A percentile compares a stretch with the other conserved stretches of the same genome.
phyloP scores from a whole-genome alignment of 1,140 invertebrate species.

The Apolygus lucorum region DNA sequence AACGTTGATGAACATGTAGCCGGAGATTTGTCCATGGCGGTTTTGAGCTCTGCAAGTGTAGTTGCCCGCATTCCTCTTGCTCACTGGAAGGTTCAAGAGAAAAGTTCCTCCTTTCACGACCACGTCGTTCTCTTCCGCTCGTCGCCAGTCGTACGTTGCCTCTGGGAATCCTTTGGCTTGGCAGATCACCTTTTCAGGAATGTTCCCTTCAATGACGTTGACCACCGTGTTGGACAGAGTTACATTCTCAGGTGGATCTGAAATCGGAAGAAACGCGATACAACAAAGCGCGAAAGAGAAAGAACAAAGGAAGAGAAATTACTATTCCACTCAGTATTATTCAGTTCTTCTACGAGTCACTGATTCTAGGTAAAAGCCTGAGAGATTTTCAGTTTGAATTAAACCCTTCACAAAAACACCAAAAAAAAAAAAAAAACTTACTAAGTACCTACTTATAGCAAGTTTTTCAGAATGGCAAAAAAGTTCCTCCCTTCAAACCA shows the following conservation, averaged over 20 bases:
- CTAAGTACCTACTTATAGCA: too few relatives aligned
- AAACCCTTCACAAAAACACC: too few relatives aligned
- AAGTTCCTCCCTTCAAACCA: too few relatives aligned
- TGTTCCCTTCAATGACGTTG: slow-evolving; percentile 65
- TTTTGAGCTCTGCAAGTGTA: slow-evolving; percentile 70
- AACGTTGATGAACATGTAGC: slow-evolving; percentile 61
- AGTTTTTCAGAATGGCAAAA: too few relatives aligned
- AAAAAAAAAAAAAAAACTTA: too few relatives aligned
- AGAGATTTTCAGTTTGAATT: too few relatives aligned
- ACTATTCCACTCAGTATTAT: too few relatives aligned
- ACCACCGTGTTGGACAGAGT: slow-evolving; percentile 60
- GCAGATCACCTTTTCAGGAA: slow-evolving; percentile 66
- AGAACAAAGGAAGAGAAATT: too few relatives aligned
- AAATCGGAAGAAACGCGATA: too few relatives aligned
- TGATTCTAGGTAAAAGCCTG: too few relatives aligned
- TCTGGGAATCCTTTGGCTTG: slow-evolving; percentile 63
- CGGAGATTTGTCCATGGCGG: slow-evolving; percentile 57
- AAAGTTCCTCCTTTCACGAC: slow-evolving; percentile 47
- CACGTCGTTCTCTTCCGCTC: slow-evolving; percentile 43
- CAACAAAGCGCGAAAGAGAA: too few relatives aligned
- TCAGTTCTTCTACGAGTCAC: too few relatives aligned
- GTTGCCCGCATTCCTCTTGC: slow-evolving; percentile 54
- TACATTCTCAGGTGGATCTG: slow-evolving; percentile 80
- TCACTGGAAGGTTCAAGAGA: slow-evolving; percentile 48
- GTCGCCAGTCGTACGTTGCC: slow-evolving; percentile 57